Evolutionary conservation across 2,113 vertebrate species (phyloP).

Genomic region (Phylloscopus trochiloides): DNA sequence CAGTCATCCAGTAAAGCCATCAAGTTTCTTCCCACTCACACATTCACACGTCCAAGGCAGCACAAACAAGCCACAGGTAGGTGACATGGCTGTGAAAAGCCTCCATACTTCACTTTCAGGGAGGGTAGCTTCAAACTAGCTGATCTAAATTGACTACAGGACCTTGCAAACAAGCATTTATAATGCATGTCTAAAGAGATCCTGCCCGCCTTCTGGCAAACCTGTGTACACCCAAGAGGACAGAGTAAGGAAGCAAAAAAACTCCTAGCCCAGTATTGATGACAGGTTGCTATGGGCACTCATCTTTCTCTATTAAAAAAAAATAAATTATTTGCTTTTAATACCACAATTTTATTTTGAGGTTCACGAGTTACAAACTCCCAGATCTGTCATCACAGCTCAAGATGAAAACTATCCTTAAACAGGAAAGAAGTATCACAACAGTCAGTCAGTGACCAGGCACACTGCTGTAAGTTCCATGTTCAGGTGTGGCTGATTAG

Average conservation of each 20-base stretch:
- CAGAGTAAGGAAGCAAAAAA: neutral
- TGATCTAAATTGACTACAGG: neutral
- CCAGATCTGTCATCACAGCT: neutral
- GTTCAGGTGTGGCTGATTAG: neutral
- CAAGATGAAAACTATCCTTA: conserved; percentile 18
- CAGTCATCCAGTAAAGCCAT: neutral
- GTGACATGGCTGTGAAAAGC: neutral
- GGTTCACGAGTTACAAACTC: conserved; percentile 5
- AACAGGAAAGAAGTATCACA: neutral
- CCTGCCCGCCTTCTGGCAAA: neutral
- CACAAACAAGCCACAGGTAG: neutral
- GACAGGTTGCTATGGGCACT: neutral
- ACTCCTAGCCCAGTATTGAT: neutral
- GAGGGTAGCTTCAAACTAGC: neutral
- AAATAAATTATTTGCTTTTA: neutral
- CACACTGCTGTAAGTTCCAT: neutral
- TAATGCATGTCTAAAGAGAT: neutral
- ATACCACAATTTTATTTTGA: conserved; percentile 22
- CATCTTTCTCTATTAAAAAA: conserved; percentile 11
- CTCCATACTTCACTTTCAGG: neutral
- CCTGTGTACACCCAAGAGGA: neutral
- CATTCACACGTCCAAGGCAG: neutral
- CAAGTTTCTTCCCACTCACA: neutral
- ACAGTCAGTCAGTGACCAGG: neutral
- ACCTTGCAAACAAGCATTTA: neutral